phyloP scores from a whole-genome alignment of 2,888 invertebrate species.

The Orgyia antiqua region DNA sequence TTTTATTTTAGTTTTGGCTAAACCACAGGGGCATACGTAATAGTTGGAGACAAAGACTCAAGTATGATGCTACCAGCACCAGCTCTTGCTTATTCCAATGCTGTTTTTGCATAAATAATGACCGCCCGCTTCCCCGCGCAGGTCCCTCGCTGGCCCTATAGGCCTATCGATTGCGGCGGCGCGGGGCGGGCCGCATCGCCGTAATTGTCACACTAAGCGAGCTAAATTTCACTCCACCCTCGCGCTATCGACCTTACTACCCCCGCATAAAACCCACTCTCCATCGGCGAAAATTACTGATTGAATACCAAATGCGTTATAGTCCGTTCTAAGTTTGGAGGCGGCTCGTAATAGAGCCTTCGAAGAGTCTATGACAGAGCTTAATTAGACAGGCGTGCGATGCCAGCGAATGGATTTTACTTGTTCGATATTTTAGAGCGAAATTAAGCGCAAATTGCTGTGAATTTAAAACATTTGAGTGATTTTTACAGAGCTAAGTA shows the following conservation, averaged over 20 bases:
- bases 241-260: slow-evolving; percentile 64
- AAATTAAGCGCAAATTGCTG: slow-evolving; percentile 51
- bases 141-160: slow-evolving; percentile 77
- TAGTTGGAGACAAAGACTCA: too few species aligned
- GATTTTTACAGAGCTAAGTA: not conserved
- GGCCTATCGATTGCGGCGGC: slow-evolving; percentile 84
- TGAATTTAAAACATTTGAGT: slow-evolving; percentile 39
- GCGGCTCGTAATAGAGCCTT: slow-evolving; percentile 75
- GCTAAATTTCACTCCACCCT: slow-evolving; percentile 58
- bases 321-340: slow-evolving; percentile 73
- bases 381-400: slow-evolving; percentile 76
- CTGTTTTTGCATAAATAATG: slow-evolving; percentile 76
- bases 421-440: slow-evolving; percentile 59
- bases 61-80: slow-evolving; percentile 18
- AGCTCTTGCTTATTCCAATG: slow-evolving; percentile 43
- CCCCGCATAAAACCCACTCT: slow-evolving; percentile 55
- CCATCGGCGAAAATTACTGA: slow-evolving; percentile 39
- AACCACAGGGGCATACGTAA: too few species aligned
- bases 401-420: slow-evolving; percentile 74
- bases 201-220: slow-evolving; percentile 76
- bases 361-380: slow-evolving; percentile 77
- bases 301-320: slow-evolving; percentile 71
- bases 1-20: slow-evolving; percentile 9
- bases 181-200: slow-evolving; percentile 77
- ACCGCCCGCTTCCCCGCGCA: slow-evolving; percentile 44